phyloP scores from a whole-genome alignment of 1,140 invertebrate species.

The Drosophila elegans region DNA sequence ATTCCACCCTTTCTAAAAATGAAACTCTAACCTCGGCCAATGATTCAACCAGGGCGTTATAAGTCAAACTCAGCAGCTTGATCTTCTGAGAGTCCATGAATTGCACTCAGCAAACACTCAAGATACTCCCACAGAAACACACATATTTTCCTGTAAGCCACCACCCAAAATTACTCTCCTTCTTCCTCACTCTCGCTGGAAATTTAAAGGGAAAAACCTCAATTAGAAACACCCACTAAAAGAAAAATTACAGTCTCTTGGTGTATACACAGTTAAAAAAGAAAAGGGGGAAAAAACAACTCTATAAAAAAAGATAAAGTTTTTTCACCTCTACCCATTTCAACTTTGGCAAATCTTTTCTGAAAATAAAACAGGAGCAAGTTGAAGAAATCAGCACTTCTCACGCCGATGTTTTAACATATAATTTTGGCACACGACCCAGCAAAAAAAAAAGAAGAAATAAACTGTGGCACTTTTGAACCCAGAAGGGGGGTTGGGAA shows the following conservation, averaged over 20 bases:
- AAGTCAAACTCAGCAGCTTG: slow-evolving; percentile 48
- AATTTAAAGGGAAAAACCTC: slow-evolving; percentile 56
- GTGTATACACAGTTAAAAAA: slow-evolving; percentile 49
- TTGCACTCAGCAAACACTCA: slow-evolving; percentile 58
- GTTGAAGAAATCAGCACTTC: slow-evolving; percentile 33
- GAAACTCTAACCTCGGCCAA: no score
- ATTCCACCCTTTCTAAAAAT: no score
- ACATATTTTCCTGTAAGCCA: background rate
- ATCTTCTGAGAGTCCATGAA: slow-evolving; percentile 58
- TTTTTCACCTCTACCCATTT: slow-evolving; percentile 20
- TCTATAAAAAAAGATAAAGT: slow-evolving; percentile 2
- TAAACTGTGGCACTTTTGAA: slow-evolving; percentile 40
- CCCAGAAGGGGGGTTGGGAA: background rate
- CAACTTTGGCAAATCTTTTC: slow-evolving; percentile 48
- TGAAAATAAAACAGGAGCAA: slow-evolving; percentile 31
- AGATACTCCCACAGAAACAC: slow-evolving; percentile 18
- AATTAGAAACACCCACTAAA: slow-evolving; percentile 70
- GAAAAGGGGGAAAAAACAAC: slow-evolving; percentile 9
- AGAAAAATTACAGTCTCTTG: slow-evolving; percentile 77
- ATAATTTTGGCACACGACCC: slow-evolving; percentile 70
- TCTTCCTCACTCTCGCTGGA: background rate
- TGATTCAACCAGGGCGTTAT: background rate
- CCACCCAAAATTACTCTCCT: background rate
- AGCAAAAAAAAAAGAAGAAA: slow-evolving; percentile 26
- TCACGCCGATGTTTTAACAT: slow-evolving; percentile 62